Evolutionary conservation across 2,113 vertebrate genomes (phyloP), one percentile per base, ranked within the genome.

Genomic region (Anarhynchus alexandrinus): DNA sequence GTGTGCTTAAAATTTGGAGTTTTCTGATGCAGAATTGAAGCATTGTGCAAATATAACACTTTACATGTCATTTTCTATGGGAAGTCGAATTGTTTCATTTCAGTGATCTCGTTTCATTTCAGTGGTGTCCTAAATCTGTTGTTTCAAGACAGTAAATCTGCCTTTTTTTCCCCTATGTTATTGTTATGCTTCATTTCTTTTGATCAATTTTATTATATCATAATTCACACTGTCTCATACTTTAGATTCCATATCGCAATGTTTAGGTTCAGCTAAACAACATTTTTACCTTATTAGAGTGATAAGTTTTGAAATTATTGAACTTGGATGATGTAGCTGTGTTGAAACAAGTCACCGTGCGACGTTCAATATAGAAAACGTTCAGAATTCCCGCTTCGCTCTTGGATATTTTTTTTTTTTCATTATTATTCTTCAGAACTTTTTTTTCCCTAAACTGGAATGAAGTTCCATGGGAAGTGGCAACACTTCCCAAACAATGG

Each of bases 181-280:
- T 79, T 90, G 61, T 82, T 94, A 59, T 40, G 79, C 85, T 94
- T 91, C 59, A 43, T 93, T 91, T 91, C 81, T 79, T 67, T 67
- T 55, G 65, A 95, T 96, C 82, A 65, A 2, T 87, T 94, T 96
- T 87, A 95, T 95, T 55, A 36, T 32, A 29, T 36, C 54, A 15
- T 88, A 45, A 90, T 72, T 94, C 88, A 95, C 43, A 3, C 8
- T 42, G 66, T 34, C 70, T 93, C 57, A 3, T 34, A 49, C n/a
- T 82, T 85, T 43, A n/a, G 42, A 21, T 88, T 87, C 78, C 57
- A 2, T 36, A 45, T 66, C 21, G 5, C 73, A 42, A 3, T 47
- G 82, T 32, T 87, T 72, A 76, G 73, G 61, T 90, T 71, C 57
- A 51, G 52, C 59, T 77, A 45, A 94, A 78, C 34, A 91, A 61